These are phyloP conservation scores for Matsumyia berberina DNA, from an alignment of 2,888 invertebrate genomes.

Conservation along the genomic window DNA sequence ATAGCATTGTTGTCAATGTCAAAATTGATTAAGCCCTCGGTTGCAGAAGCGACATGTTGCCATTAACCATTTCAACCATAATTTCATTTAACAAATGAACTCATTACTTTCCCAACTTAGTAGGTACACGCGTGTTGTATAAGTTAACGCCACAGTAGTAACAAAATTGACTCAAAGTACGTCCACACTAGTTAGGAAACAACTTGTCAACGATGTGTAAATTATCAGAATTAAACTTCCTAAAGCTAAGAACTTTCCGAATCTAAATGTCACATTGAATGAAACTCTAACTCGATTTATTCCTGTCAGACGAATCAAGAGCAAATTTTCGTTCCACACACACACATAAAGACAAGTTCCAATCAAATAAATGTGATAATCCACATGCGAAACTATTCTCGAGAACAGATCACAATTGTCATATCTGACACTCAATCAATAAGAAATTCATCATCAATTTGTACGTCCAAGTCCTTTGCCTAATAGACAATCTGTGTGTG, in stretches of 20 bases:
- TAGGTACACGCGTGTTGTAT: no score
- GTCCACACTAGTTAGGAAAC: neutral
- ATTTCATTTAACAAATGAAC: no score
- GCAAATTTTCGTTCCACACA: neutral
- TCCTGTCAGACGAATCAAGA: constrained; percentile 13
- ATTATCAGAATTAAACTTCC: neutral
- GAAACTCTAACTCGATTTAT: neutral
- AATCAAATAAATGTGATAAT: constrained; percentile 53
- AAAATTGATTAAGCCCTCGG: no score
- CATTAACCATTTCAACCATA: no score
- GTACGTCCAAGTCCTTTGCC: constrained; percentile 32
- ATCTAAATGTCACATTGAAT: neutral
- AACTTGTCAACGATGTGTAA: constrained; percentile 4
- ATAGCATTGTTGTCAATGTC: no score
- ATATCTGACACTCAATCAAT: constrained; percentile 59
- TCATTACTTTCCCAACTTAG: no score
- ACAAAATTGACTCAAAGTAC: no score
- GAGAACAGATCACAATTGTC: constrained; percentile 58
- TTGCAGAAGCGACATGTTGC: no score
- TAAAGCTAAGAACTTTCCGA: neutral
- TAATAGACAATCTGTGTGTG: constrained; percentile 62
- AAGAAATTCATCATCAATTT: constrained; percentile 65
- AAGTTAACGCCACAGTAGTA: no score
- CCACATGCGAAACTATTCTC: constrained; percentile 9
- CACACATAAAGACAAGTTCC: constrained; percentile 19